Evolutionary conservation across 2,797 vertebrate species (phyloP).

Genomic region (Pseudocheirus occidentalis): DNA sequence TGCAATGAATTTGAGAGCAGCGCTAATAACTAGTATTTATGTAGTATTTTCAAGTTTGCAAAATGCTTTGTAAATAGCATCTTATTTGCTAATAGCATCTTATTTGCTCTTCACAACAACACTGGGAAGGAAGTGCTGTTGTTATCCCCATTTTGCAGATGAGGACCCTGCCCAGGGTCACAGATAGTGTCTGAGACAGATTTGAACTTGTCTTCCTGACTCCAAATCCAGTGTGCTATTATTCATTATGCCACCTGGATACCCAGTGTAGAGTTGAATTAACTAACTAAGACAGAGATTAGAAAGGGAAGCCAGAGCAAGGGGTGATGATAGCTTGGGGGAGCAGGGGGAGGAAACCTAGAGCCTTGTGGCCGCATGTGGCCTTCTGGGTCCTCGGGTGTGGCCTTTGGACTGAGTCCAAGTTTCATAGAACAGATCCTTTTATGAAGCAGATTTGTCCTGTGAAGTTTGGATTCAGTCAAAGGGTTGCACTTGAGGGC

Average conservation of each 20-base stretch:
- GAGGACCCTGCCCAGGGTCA: background rate
- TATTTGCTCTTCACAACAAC: too few relatives aligned
- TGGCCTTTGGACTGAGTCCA: too few relatives aligned
- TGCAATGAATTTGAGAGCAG: background rate
- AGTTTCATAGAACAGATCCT: too few relatives aligned
- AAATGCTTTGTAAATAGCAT: too few relatives aligned
- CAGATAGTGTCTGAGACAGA: background rate
- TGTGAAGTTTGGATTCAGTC: too few relatives aligned
- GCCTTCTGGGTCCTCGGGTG: too few relatives aligned
- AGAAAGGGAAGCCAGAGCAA: background rate
- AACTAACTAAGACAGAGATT: background rate
- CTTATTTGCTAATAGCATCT: too few relatives aligned
- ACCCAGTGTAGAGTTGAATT: background rate
- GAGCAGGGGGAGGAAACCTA: too few relatives aligned
- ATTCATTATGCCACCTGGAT: background rate
- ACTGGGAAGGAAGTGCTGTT: too few relatives aligned
- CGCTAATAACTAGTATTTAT: background rate
- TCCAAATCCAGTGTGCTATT: background rate
- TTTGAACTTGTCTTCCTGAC: background rate
- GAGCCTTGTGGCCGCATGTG: too few relatives aligned
- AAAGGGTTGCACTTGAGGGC: too few relatives aligned
- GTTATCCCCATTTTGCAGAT: background rate
- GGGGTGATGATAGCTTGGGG: background rate
- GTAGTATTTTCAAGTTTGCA: background rate
- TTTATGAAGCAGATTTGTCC: too few relatives aligned